Evolutionary conservation across 2,888 invertebrate genomes (phyloP).

Genomic region (Orthosia cruda): DNA sequence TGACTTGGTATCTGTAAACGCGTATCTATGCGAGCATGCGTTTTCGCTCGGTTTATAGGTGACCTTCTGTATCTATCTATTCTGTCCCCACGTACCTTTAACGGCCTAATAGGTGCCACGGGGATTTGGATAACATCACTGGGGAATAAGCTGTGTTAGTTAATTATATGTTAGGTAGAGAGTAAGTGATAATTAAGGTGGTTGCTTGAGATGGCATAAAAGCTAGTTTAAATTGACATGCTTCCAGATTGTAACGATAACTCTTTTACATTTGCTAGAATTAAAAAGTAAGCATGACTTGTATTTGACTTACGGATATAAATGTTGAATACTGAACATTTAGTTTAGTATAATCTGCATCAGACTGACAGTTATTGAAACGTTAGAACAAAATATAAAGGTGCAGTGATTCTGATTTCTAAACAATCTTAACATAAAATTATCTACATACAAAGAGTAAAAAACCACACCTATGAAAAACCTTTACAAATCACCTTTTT

Average conservation of each 20-base stretch:
- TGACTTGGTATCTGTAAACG: too few relatives aligned
- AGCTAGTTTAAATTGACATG: too few relatives aligned
- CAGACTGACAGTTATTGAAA: too few relatives aligned
- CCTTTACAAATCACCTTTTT: conserved; percentile 6
- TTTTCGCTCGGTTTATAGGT: background rate
- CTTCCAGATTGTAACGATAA: too few relatives aligned
- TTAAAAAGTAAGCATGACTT: background rate
- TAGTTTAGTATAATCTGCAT: too few relatives aligned
- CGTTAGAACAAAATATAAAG: too few relatives aligned
- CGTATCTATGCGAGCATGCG: background rate
- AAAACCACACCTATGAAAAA: background rate
- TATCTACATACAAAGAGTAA: too few relatives aligned
- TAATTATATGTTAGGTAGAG: background rate
- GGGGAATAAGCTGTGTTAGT: background rate
- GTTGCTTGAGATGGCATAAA: background rate
- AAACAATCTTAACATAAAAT: too few relatives aligned
- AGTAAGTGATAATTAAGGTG: background rate
- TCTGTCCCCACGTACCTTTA: too few relatives aligned
- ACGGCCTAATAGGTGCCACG: background rate
- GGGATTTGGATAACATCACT: conserved; percentile 9
- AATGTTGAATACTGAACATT: background rate
- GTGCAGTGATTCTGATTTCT: background rate
- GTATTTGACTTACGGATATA: background rate
- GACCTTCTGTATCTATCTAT: background rate
- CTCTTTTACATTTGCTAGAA: background rate